Base-by-base conservation (phyloP, 2,888 invertebrate species). In the Sceliomorpha sp. region DNA sequence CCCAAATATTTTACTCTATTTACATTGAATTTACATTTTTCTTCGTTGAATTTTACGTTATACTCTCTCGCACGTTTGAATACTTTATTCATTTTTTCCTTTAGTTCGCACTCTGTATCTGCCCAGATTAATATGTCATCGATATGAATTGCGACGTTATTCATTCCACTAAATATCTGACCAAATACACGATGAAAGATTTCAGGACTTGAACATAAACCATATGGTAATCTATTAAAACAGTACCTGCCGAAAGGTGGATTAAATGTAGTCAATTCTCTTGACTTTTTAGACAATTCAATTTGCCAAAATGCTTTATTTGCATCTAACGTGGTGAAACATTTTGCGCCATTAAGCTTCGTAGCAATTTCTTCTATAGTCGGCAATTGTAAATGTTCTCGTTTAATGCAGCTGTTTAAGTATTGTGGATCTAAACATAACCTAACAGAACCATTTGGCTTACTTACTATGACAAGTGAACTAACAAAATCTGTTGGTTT, bases 371-470 rank as follows among this genome's bases (percentile, higher is more conserved):
- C n/a, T n/a, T n/a, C n/a, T n/a, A n/a, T n/a, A n/a, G n/a, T n/a
- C n/a, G n/a, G n/a, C n/a, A n/a, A n/a, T n/a, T n/a, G n/a, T n/a
- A n/a, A n/a, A n/a, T n/a, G n/a, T n/a, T 75, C 72, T 45, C 75
- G 26, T 45, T 75, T 47, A 10, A 83, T 69, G 2, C 53, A 71
- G 8, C 60, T 37, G 59, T 84, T 85, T 37, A 82, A 47, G 44
- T 79, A 42, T 36, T 70, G 68, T 17, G 80, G 79, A 58, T 83
- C 80, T 10, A 83, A 6, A 40, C 82, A 83, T 9, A 84, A 56
- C 27, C 80, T 53, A 1, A 83, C 9, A 2, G 40, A 26, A 20
- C 42, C 56, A 51, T 73, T 45, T 5, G 67, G 42, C 48, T 72
- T 74, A 3, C 20, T 71, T n/a, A 69, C 56, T 2, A 71, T 32